Base-by-base conservation (phyloP, 2,888 invertebrate genomes). In the Opisthograptis luteolata region DNA sequence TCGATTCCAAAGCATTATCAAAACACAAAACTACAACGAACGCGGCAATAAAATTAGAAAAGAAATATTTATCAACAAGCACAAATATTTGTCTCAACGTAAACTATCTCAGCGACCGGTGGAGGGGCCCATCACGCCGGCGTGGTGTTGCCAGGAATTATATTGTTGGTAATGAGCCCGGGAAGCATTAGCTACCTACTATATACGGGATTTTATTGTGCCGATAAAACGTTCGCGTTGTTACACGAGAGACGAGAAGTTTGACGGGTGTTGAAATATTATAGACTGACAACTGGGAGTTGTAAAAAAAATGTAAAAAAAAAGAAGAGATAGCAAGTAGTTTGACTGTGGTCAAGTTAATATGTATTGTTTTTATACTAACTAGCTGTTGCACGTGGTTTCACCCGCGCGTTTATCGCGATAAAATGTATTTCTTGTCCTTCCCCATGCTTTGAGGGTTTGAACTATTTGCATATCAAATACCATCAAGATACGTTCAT, bases 141-240 rank as follows among this genome's bases (percentile, higher is more conserved):
- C 55, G 59, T 31, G 60, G 49, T 58, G 60, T 42, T 55, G 50
- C 51, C 55, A 50, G 51, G 51, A 50, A 58, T 65, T 65, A 54
- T 54, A 60, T 65, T 64, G 63, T 65, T 70, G 71, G 70, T 76
- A 70, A 69, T 64, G 66, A 58, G 63, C 65, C 65, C 59, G 41
- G 62, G 60, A 47, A 64, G 64, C 70, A 71, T 73, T 70, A 68
- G 73, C 79, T 74, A 73, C 74, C 64, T 68, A 64, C 70, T 64
- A 58, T 64, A 62, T 63, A 61, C 55, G 60, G 67, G 55, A 67
- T 72, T 68, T 69, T 58, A 55, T 58, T 51, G 55, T 17, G 7
- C 15, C 36, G 35, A 53, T 50, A 25, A 47, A 43, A 42, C 44
- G 45, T 47, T 7, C 5, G 13, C 56, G 42, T 32, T 52, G 44